Percentiles rank a stretch among this genome's conserved stretches.
These are phyloP conservation scores for Tamias sibiricus DNA, from an alignment of 2,113 vertebrate genomes.

Conservation along the genomic window DNA sequence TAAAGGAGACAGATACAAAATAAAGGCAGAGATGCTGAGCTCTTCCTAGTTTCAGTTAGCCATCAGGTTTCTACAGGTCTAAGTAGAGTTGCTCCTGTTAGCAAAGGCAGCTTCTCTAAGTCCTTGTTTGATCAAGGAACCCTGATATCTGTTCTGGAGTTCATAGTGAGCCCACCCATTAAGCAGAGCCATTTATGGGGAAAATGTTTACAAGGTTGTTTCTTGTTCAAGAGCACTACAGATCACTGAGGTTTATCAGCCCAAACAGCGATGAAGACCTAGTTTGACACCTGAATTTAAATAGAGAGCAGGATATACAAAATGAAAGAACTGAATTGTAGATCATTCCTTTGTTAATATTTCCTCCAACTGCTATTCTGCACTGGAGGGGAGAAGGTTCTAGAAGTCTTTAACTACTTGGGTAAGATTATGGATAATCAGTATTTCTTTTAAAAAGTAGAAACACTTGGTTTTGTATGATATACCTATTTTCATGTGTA, in stretches of 20 bases:
- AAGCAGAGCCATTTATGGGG: background rate
- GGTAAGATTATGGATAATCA: background rate
- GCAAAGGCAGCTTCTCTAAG: background rate
- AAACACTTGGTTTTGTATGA: background rate
- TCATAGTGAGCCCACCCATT: background rate
- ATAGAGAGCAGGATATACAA: background rate
- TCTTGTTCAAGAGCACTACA: background rate
- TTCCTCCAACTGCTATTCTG: background rate
- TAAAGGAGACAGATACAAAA: background rate
- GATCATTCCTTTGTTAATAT: background rate
- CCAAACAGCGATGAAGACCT: background rate
- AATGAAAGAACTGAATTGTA: background rate
- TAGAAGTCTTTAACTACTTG: background rate
- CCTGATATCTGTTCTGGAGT: background rate
- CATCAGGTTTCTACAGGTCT: too few relatives aligned
- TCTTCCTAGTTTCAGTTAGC: background rate
- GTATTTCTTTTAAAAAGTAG: slow-evolving; percentile 5
- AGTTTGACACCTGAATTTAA: background rate
- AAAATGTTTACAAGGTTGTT: background rate
- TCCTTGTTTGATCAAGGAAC: too few relatives aligned
- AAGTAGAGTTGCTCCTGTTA: background rate
- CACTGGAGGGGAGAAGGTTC: background rate
- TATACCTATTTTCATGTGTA: background rate
- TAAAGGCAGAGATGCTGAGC: background rate
- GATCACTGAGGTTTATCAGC: background rate